Evolutionary conservation across 2,797 vertebrate genomes (phyloP).

Genomic region (Chelon labrosus): DNA sequence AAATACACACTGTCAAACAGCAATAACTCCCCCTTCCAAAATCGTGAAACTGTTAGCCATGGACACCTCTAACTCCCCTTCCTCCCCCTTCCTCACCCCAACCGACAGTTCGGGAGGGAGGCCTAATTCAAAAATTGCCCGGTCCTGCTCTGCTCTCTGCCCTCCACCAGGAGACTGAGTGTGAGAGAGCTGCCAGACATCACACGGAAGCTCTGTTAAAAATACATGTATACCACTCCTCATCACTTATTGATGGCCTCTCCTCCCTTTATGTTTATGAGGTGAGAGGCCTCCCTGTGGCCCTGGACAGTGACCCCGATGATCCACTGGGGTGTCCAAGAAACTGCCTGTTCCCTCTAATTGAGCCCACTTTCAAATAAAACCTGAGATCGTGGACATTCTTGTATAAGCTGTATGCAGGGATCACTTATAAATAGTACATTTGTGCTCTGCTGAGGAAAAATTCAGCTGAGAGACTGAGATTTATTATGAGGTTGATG

Average conservation of each 20-base stretch:
- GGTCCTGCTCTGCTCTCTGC: constrained; percentile 76
- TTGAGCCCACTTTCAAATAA: constrained; percentile 79
- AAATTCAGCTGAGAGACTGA: constrained; percentile 2
- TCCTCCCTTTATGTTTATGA: constrained; percentile 88
- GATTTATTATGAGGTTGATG: constrained; percentile 27
- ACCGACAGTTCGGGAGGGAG: constrained; percentile 19
- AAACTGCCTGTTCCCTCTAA: constrained; percentile 82
- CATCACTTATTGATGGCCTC: constrained; percentile 87
- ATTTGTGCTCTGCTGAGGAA: constrained; percentile 23
- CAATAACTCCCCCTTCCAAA: constrained; percentile 24
- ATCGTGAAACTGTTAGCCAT: constrained; percentile 47
- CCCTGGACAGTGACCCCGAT: constrained; percentile 77
- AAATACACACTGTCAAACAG: constrained; percentile 29
- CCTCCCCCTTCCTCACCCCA: constrained; percentile 22
- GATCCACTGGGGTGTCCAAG: constrained; percentile 73
- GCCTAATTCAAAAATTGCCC: constrained; percentile 55
- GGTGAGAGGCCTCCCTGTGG: constrained; percentile 78
- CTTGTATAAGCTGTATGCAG: constrained; percentile 58
- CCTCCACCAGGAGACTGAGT: constrained; percentile 74
- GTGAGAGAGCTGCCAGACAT: constrained; percentile 84
- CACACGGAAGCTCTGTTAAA: constrained; percentile 84
- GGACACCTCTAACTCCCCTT: constrained; percentile 28
- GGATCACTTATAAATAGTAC: constrained; percentile 62
- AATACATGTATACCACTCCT: constrained; percentile 88
- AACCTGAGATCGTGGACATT: constrained; percentile 60